These are phyloP conservation scores for Pycnonotus jocosus DNA, from an alignment of 2,113 vertebrate species.

Conservation along the genomic window DNA sequence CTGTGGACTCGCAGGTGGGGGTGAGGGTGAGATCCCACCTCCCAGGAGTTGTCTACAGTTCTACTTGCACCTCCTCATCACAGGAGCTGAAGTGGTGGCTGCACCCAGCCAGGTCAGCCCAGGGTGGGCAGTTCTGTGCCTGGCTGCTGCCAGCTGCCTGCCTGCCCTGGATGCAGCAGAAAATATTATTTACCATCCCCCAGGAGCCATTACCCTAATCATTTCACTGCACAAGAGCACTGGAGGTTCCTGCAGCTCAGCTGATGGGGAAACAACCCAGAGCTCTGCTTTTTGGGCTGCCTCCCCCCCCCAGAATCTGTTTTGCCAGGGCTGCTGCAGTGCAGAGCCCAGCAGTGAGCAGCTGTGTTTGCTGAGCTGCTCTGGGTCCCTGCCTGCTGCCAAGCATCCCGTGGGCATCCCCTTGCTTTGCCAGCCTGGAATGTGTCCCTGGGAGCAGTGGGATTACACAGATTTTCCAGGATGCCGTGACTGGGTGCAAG, in stretches of 20 bases:
- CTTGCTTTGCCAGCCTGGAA: background rate
- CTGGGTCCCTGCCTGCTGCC: background rate
- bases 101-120: rapidly evolving
- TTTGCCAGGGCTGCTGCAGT: background rate
- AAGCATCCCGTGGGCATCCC: background rate
- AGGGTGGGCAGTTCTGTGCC: background rate
- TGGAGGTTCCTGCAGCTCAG: background rate
- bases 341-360: background rate
- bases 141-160: background rate
- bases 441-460: rapidly evolving
- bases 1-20: background rate
- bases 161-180: background rate
- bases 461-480: rapidly evolving
- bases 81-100: background rate
- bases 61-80: background rate
- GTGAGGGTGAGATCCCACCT: background rate
- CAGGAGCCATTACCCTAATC: background rate
- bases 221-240: background rate
- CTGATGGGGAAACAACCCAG: background rate
- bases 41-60: background rate
- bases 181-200: background rate
- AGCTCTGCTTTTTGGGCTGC: background rate
- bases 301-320: background rate
- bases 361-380: background rate
- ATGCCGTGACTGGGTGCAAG: rapidly evolving